Evolutionary conservation across 2,113 vertebrate species (phyloP), one percentile per base, ranked within the genome.

Genomic region (Nerophis lumbriciformis): DNA sequence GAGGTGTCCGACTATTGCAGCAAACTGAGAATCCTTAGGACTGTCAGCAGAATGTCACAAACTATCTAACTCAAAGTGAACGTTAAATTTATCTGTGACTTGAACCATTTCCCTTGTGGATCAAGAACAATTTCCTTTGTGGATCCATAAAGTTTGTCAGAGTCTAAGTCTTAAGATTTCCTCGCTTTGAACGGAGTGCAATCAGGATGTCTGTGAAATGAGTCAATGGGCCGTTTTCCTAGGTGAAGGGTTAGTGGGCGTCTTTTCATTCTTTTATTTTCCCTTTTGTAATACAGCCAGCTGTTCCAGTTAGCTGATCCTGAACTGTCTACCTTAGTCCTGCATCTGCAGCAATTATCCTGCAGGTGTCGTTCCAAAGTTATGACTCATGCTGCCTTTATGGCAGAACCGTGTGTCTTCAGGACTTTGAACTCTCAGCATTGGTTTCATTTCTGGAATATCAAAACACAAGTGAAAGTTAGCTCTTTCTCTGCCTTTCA

Each of bases 231-330:
- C 15, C 42, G 4, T 59, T 75, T 75, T 68, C 69, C 69, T 69
- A 77, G 68, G 63, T 74, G 70, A 65, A 69, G 70, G 62, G 68
- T 62, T 48, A 67, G 7, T 13, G 56, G 74, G 71, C 47, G 63
- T 84, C 78, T 59, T 62, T 21, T 61, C 55, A 77, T 83, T 77
- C 72, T 77, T 80, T 63, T 36, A 44, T 65, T 61, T 70, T 73
- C 73, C 76, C 79, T 59, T 47, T 50, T 66, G 77, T 69, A 6
- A 74, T 70, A 85, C 72, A 60, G 63, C 64, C 78, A 79, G 78
- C 83, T 82, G 75, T 76, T 67, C 58, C n/a, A 19, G 72, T 47
- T 61, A 53, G 68, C 58, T 69, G 65, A 73, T 80, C 65, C 78
- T 60, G 61, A 50, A 65, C 70, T 71, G 73, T 76, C 65, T 74